phyloP scores from a whole-genome alignment of 2,888 invertebrate species.

The Abscondita cerata region DNA sequence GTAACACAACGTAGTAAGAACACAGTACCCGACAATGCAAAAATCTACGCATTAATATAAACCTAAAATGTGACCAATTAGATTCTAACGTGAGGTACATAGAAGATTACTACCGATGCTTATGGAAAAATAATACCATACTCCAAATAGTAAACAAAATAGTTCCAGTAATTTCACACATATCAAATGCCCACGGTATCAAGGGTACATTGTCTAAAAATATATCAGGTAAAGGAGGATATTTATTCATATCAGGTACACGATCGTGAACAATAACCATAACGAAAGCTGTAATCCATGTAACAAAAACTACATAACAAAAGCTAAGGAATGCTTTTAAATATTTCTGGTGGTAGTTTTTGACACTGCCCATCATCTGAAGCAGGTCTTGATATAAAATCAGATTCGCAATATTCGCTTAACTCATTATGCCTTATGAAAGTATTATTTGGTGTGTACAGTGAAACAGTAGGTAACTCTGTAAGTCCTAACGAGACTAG shows the following conservation, averaged over 20 bases:
- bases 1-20: constrained; percentile 97
- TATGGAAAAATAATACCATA: constrained; percentile 91
- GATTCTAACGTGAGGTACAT: too few species aligned
- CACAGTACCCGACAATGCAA: constrained; percentile 95
- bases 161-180: constrained; percentile 96
- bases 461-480: constrained; percentile 57
- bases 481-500: constrained; percentile 72
- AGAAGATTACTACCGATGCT: constrained; percentile 78
- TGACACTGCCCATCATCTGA: constrained; percentile 68
- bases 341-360: constrained; percentile 84
- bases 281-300: constrained; percentile 96
- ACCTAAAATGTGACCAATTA: constrained; percentile 63
- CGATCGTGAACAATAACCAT: constrained; percentile 99
- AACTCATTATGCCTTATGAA: constrained; percentile 38
- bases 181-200: constrained; percentile 99
- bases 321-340: constrained; percentile 89
- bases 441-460: constrained; percentile 45
- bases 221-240: constrained; percentile 98
- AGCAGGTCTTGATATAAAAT: constrained; percentile 55
- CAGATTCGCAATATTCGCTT: constrained; percentile 56
- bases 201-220: constrained; percentile 98
- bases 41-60: constrained; percentile 94
- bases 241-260: constrained; percentile 97
- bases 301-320: constrained; percentile 88
- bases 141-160: constrained; percentile 88